phyloP scores from a whole-genome alignment of 2,888 invertebrate genomes.

The Eupithecia insigniata region DNA sequence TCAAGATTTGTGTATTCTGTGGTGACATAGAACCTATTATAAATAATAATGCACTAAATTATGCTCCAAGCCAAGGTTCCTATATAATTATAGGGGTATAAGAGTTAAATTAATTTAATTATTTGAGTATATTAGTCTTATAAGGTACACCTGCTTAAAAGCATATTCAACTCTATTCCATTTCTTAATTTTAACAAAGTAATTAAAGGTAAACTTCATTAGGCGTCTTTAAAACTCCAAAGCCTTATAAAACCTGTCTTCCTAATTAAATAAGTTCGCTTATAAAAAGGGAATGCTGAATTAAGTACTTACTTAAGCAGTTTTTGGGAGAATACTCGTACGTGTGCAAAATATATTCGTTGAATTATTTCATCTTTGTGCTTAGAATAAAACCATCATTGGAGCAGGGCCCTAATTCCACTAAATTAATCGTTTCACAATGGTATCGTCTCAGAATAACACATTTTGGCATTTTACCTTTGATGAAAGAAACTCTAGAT shows the following conservation, averaged over 20 bases:
- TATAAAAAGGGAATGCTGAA: conserved; percentile 17
- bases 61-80: background rate
- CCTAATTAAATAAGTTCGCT: conserved; percentile 32
- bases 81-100: background rate
- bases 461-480: no score
- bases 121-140: background rate
- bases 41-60: no score
- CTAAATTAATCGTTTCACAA: no score
- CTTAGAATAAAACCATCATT: background rate
- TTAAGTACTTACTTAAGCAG: background rate
- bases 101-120: background rate
- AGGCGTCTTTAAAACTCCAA: conserved; percentile 28
- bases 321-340: background rate
- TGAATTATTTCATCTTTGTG: background rate
- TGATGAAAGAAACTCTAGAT: no score
- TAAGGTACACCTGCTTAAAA: background rate
- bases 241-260: conserved; percentile 23
- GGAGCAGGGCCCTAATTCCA: no score
- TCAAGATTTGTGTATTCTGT: background rate
- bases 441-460: no score
- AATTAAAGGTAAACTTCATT: conserved; percentile 42
- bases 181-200: conserved; percentile 14
- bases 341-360: background rate
- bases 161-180: background rate
- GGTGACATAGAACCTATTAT: background rate